phyloP scores from a whole-genome alignment of 2,888 invertebrate species.

The Eucriotettix oculatus region DNA sequence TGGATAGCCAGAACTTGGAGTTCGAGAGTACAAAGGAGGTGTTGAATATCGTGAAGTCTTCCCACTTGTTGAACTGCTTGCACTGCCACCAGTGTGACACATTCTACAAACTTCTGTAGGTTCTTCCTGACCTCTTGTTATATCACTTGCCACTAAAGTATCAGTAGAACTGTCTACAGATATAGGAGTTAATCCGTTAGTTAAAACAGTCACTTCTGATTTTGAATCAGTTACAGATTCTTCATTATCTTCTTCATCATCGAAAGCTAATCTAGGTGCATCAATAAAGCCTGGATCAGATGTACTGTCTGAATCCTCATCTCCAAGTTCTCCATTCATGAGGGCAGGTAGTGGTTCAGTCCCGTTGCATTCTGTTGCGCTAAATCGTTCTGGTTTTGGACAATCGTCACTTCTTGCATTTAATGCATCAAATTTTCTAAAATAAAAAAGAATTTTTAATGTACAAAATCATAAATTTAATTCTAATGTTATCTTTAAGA shows the following conservation, averaged over 20 bases:
- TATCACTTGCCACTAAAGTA: conserved; percentile 25
- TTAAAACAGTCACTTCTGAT: conserved; percentile 12
- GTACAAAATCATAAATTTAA: too few species aligned
- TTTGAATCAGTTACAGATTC: conserved; percentile 15
- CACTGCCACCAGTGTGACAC: conserved; percentile 3
- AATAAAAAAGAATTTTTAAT: too few species aligned
- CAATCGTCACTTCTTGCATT: too few species aligned
- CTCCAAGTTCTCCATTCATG: not conserved
- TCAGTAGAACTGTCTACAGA: conserved; percentile 24
- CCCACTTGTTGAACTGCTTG: conserved; percentile 25
- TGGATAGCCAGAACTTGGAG: conserved; percentile 37
- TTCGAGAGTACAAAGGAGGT: conserved; percentile 35
- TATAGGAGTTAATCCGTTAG: not conserved
- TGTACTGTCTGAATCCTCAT: not conserved
- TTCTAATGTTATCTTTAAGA: too few species aligned
- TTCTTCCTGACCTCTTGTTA: not conserved
- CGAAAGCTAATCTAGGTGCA: conserved; percentile 14
- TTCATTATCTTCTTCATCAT: conserved; percentile 19
- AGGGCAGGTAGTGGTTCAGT: too few species aligned
- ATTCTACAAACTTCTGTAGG: not conserved
- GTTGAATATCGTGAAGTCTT: conserved; percentile 31
- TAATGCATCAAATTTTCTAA: too few species aligned
- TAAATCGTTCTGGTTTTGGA: too few species aligned
- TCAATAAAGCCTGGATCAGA: not conserved
- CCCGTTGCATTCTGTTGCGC: too few species aligned